Conservation (phyloP, 23 tunicate genomes). For the Botrylloides violaceus region DNA sequence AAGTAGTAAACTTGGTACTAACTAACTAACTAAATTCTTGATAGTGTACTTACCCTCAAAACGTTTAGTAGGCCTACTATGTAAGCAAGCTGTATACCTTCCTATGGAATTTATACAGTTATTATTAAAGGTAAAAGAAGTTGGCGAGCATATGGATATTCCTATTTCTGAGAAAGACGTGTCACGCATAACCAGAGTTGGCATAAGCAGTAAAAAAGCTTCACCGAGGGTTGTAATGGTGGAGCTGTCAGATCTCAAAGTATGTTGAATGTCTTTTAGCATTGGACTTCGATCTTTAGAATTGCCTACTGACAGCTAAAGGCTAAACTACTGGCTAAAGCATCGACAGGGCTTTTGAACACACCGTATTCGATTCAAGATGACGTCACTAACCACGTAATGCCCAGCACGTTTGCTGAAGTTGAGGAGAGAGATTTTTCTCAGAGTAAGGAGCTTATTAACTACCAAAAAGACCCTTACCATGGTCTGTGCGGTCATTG, state of each 20-base stretch:
- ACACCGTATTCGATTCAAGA: constrained; percentile 50
- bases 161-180: constrained; percentile 38
- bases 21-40: too few relatives aligned
- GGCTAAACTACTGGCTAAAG: constrained; percentile 39
- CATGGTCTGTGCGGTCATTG: not conserved
- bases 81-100: too few relatives aligned
- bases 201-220: constrained; percentile 15
- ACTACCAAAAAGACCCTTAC: not conserved
- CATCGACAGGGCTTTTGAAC: constrained; percentile 22
- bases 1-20: too few relatives aligned
- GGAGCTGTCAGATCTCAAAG: constrained; percentile 63
- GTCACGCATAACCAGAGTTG: constrained; percentile 70
- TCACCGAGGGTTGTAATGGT: constrained; percentile 59
- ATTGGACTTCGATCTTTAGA: not conserved
- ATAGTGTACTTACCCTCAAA: too few relatives aligned
- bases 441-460: not conserved
- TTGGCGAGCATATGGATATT: constrained; percentile 57
- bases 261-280: not conserved
- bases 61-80: too few relatives aligned
- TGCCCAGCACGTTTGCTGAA: constrained; percentile 19
- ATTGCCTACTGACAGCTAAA: too few relatives aligned
- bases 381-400: constrained; percentile 57
- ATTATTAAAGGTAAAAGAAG: constrained; percentile 41
- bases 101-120: not conserved
- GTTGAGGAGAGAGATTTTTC: constrained; percentile 9